These are phyloP conservation scores for Crotalus horridus DNA, from an alignment of 2,113 vertebrate genomes.

Conservation along the genomic window DNA sequence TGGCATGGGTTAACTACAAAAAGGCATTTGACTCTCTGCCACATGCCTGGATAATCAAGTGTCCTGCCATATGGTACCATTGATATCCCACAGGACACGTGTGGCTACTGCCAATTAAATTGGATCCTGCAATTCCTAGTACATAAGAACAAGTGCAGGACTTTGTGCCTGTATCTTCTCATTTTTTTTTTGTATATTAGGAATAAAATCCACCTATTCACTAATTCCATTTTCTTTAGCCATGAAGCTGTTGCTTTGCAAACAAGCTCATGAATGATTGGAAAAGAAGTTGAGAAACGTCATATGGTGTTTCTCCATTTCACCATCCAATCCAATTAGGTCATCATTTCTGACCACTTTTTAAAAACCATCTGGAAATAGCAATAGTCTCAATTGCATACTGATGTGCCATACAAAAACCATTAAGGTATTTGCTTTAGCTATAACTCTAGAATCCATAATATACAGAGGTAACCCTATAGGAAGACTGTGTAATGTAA, in stretches of 20 bases:
- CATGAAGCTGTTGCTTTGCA: background rate
- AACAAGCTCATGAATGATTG: background rate
- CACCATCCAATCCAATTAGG: background rate
- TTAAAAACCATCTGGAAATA: background rate
- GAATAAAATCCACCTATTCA: background rate
- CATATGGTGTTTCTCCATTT: background rate
- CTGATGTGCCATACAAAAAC: background rate
- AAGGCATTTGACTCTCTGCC: no score
- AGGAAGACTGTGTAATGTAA: background rate
- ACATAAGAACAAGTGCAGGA: background rate
- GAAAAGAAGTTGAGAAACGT: background rate
- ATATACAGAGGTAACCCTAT: background rate
- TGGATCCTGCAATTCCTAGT: background rate
- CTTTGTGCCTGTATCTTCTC: background rate
- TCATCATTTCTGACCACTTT: background rate
- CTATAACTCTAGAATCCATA: background rate
- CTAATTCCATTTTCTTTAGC: background rate
- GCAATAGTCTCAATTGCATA: background rate
- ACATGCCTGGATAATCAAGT: no score
- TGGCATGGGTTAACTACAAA: no score
- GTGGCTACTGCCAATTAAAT: background rate
- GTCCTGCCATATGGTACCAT: background rate
- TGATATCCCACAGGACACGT: background rate
- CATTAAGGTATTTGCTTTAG: background rate
- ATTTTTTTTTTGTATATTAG: background rate